Evolutionary conservation across 2,797 vertebrate genomes (phyloP).

Genomic region (Arnoldichthys spilopterus): DNA sequence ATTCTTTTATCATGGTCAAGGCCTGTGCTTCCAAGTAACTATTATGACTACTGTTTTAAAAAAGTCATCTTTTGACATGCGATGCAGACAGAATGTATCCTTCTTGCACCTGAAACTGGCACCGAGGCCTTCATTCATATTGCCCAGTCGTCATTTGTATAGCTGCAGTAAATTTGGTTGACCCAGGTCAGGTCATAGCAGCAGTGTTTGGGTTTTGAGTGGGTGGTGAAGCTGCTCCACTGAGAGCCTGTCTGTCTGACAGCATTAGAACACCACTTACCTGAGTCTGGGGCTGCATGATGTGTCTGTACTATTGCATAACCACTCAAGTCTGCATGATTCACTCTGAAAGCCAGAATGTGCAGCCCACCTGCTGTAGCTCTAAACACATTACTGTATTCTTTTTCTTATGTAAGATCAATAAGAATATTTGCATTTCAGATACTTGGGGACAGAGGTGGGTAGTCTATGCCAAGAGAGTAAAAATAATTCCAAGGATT

Average conservation of each 20-base stretch:
- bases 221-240: conserved; percentile 5
- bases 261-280: conserved; percentile 40
- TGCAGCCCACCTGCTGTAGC: conserved; percentile 17
- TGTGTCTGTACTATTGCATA: conserved; percentile 41
- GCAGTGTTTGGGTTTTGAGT: not conserved
- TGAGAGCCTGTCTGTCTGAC: conserved; percentile 15
- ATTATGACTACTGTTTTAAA: no score
- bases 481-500: no score
- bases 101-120: not conserved
- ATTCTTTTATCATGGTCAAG: not conserved
- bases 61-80: no score
- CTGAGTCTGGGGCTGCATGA: conserved; percentile 26
- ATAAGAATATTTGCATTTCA: conserved; percentile 8
- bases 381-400: conserved; percentile 9
- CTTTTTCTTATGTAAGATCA: conserved; percentile 23
- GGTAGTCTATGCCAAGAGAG: no score
- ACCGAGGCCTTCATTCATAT: not conserved
- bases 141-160: not conserved
- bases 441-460: conserved; percentile 5
- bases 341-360: conserved; percentile 25
- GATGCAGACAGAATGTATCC: no score
- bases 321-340: conserved; percentile 27
- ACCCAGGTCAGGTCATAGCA: not conserved
- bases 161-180: not conserved
- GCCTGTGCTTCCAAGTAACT: not conserved